Percentiles rank a stretch among this genome's conserved stretches.
Evolutionary conservation across 2,113 vertebrate species (phyloP).

Genomic region (Naja naja): DNA sequence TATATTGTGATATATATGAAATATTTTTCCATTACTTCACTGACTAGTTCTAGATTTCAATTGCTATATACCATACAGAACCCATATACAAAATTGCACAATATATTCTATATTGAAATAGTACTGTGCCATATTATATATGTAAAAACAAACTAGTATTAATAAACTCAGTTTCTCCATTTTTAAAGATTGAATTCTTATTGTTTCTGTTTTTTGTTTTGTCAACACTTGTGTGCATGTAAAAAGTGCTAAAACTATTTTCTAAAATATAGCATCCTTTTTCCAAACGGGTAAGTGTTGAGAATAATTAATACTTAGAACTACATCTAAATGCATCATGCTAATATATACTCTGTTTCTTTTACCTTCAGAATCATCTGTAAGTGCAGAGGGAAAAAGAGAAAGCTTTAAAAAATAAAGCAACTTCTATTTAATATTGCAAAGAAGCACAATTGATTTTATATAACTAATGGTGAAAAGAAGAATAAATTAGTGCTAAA

Average conservation of each 20-base stretch:
- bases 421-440: slow-evolving; percentile 28
- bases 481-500: neutral
- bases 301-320: slow-evolving; percentile 35
- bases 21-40: neutral
- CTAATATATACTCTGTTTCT: slow-evolving; percentile 66
- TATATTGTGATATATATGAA: neutral
- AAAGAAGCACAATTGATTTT: slow-evolving; percentile 30
- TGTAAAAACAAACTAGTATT: neutral
- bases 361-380: slow-evolving; percentile 99
- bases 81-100: neutral
- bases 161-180: neutral
- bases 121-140: neutral
- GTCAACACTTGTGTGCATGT: neutral
- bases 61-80: neutral
- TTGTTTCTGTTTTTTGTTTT: neutral
- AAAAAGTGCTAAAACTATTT: neutral
- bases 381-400: slow-evolving; percentile 75
- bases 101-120: neutral
- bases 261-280: slow-evolving; percentile 62
- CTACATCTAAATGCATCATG: slow-evolving; percentile 62
- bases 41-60: neutral
- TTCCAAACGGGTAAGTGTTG: neutral
- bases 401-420: slow-evolving; percentile 57
- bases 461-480: slow-evolving; percentile 26
- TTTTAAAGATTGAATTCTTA: neutral